Conservation (phyloP, 2,888 invertebrate genomes). For the Candidula unifasciata region DNA sequence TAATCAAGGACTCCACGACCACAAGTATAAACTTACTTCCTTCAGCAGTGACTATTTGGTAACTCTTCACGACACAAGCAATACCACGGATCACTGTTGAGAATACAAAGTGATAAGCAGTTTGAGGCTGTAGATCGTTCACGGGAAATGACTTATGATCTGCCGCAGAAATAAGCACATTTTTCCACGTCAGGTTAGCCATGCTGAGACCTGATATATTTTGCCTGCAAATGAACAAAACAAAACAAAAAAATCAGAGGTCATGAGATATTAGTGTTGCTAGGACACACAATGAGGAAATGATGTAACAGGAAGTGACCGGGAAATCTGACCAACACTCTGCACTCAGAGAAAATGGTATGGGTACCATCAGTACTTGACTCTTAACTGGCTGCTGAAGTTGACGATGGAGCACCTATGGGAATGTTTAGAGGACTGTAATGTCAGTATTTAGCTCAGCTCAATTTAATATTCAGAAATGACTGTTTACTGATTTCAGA, state of each 20-base stretch:
- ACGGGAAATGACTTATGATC: neutral
- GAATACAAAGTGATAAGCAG: conserved; percentile 33
- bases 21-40: conserved; percentile 23
- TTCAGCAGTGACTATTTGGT: neutral
- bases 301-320: no score
- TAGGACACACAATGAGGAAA: no score
- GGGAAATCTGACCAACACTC: no score
- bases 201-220: neutral
- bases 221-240: conserved; percentile 27
- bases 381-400: no score
- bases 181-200: conserved; percentile 36
- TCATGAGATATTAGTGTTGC: neutral
- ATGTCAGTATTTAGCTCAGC: no score
- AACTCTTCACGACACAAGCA: neutral
- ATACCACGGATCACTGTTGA: neutral
- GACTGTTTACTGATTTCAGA: no score
- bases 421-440: no score
- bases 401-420: no score
- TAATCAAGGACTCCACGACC: no score
- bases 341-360: no score
- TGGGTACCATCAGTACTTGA: no score
- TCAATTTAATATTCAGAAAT: no score
- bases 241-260: neutral
- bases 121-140: conserved; percentile 10
- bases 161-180: neutral